Conservation (phyloP, 2,888 invertebrate genomes). For the Cerceris rybyensis region DNA sequence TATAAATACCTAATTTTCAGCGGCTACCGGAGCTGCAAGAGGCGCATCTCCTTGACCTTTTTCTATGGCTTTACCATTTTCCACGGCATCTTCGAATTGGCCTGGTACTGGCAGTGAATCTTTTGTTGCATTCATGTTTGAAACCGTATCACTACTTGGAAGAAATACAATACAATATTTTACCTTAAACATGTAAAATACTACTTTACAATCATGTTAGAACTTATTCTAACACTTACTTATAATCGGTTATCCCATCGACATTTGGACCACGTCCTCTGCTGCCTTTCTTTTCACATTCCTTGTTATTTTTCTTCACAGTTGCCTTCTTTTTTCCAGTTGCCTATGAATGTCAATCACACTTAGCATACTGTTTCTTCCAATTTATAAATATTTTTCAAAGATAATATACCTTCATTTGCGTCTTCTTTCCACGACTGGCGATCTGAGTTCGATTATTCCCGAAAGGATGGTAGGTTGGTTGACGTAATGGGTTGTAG, state of each 20-base stretch:
- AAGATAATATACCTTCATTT: conserved; percentile 75
- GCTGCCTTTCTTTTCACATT: conserved; percentile 75
- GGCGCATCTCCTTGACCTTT: conserved; percentile 77
- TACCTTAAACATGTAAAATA: background rate
- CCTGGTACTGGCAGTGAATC: conserved; percentile 70
- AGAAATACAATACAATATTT: background rate
- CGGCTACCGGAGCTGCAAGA: conserved; percentile 65
- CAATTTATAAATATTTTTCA: background rate
- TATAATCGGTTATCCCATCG: conserved; percentile 76
- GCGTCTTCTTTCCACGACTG: conserved; percentile 78
- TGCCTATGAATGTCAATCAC: conserved; percentile 64
- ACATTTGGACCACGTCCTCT: conserved; percentile 75
- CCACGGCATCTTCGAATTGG: conserved; percentile 77
- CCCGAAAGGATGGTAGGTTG: conserved; percentile 76
- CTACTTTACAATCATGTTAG: background rate
- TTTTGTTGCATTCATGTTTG: conserved; percentile 67
- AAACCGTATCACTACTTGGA: conserved; percentile 44
- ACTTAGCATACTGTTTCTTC: too few relatives aligned
- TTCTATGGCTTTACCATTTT: conserved; percentile 72
- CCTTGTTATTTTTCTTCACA: conserved; percentile 75
- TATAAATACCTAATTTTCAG: conserved; percentile 70
- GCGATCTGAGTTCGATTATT: conserved; percentile 72
- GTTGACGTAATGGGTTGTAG: conserved; percentile 72
- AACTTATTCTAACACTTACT: conserved; percentile 64
- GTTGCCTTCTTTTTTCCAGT: conserved; percentile 77